Conservation (phyloP, 2,888 invertebrate species). For the Napeogenes sylphis region DNA sequence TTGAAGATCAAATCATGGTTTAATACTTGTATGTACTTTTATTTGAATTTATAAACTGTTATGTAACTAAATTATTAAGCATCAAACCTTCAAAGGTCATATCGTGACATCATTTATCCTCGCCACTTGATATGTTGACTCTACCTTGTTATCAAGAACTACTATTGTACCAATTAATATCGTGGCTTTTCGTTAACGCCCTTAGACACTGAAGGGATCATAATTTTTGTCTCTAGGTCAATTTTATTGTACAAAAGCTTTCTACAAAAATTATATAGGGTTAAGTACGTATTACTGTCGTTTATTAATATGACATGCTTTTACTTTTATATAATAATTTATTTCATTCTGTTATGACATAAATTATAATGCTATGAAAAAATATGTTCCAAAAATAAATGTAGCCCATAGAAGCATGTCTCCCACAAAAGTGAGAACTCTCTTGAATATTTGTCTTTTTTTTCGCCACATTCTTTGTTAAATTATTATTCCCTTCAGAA, state of each 20-base stretch:
- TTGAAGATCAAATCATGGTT: no score
- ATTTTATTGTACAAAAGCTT: no score
- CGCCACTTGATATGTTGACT: slow-evolving; percentile 21
- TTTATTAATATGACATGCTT: no score
- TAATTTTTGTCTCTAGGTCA: neutral
- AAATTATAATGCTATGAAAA: slow-evolving; percentile 39
- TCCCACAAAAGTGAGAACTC: slow-evolving; percentile 21
- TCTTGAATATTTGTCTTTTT: slow-evolving; percentile 39
- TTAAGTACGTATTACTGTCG: no score
- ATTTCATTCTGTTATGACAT: neutral
- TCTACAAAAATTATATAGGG: no score
- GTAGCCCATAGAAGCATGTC: slow-evolving; percentile 43
- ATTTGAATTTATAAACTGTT: neutral
- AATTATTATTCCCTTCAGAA: slow-evolving; percentile 30
- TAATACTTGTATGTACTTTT: no score
- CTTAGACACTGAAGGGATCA: slow-evolving; percentile 11
- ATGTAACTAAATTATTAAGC: neutral
- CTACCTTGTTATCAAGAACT: slow-evolving; percentile 12
- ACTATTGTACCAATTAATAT: slow-evolving; percentile 17
- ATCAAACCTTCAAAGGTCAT: slow-evolving; percentile 17
- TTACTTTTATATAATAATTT: no score
- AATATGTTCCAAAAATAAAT: slow-evolving; percentile 48
- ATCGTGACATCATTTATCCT: slow-evolving; percentile 18
- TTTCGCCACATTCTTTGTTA: slow-evolving; percentile 44
- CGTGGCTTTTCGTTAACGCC: slow-evolving; percentile 1